Conservation (phyloP, 2,888 invertebrate genomes). For the Synergus itoensis region DNA sequence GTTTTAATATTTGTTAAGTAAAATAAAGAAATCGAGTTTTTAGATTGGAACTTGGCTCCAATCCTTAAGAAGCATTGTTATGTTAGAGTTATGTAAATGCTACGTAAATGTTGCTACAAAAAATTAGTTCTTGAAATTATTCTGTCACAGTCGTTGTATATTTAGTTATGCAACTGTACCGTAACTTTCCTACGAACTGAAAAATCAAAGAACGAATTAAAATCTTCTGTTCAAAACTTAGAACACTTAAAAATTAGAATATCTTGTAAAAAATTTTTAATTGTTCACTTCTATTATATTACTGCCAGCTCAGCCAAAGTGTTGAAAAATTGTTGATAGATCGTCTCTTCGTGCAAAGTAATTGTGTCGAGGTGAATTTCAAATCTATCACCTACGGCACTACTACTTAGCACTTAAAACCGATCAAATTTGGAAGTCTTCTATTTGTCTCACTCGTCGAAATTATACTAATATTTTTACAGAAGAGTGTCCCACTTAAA, state of each 20-base stretch:
- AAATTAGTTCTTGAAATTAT: no score
- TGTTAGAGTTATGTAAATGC: no score
- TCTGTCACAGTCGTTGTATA: no score
- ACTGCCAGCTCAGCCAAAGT: background rate
- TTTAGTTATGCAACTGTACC: no score
- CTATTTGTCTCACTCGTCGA: conserved; percentile 28
- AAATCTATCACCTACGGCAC: conserved; percentile 79
- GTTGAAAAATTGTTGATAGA: conserved; percentile 45
- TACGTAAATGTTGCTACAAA: no score
- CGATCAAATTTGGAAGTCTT: conserved; percentile 49
- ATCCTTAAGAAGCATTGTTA: no score
- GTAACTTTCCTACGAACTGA: background rate
- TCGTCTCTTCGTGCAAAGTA: conserved; percentile 73
- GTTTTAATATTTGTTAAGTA: no score
- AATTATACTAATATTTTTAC: conserved; percentile 26
- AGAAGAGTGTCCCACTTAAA: conserved; percentile 46
- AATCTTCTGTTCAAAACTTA: no score
- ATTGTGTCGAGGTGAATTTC: conserved; percentile 77
- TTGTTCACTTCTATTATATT: background rate
- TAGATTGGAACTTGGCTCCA: no score
- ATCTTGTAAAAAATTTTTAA: no score
- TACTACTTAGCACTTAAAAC: conserved; percentile 79
- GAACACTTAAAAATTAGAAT: no score
- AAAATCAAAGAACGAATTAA: background rate
- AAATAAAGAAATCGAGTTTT: no score